Percentiles rank a stretch among this genome's conserved stretches.
Evolutionary conservation across 2,888 invertebrate genomes (phyloP).

Genomic region (Cryptocheilus praepositus): DNA sequence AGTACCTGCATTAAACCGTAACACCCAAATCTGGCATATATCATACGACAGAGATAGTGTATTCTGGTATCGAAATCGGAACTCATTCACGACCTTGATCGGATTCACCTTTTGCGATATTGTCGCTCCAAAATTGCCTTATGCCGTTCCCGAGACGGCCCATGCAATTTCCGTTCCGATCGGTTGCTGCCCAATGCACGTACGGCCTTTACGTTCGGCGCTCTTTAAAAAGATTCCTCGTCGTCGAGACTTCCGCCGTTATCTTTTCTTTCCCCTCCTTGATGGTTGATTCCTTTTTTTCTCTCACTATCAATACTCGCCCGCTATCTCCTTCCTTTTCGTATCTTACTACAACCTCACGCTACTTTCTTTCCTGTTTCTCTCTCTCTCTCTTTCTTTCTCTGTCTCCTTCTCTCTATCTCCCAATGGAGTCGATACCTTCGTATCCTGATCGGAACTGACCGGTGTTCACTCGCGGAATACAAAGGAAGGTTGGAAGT

Average conservation of each 20-base stretch:
- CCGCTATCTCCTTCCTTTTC: neutral
- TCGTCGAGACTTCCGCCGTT: slow-evolving; percentile 42
- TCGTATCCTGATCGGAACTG: slow-evolving; percentile 36
- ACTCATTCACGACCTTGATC: slow-evolving; percentile 25
- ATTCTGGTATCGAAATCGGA: slow-evolving; percentile 5
- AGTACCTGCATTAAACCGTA: too few relatives aligned
- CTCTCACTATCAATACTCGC: neutral
- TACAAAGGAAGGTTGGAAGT: slow-evolving; percentile 37
- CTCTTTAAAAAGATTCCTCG: slow-evolving; percentile 54
- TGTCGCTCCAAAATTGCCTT: slow-evolving; percentile 41
- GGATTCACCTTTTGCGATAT: neutral
- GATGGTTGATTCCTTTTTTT: neutral
- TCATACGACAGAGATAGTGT: neutral
- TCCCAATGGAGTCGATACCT: slow-evolving; percentile 26
- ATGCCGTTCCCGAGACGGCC: slow-evolving; percentile 39
- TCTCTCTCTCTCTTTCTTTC: neutral
- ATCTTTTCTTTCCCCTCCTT: slow-evolving; percentile 36
- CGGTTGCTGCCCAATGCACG: slow-evolving; percentile 54
- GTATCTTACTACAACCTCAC: slow-evolving; percentile 6
- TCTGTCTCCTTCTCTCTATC: slow-evolving; percentile 11
- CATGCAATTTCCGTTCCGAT: slow-evolving; percentile 47
- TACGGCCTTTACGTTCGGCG: slow-evolving; percentile 53
- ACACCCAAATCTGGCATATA: too few relatives aligned
- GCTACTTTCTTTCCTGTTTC: neutral
- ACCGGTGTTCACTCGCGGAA: slow-evolving; percentile 37